These are phyloP conservation scores for Temnothorax rugatulus DNA, from an alignment of 2,888 invertebrate genomes.

Conservation along the genomic window DNA sequence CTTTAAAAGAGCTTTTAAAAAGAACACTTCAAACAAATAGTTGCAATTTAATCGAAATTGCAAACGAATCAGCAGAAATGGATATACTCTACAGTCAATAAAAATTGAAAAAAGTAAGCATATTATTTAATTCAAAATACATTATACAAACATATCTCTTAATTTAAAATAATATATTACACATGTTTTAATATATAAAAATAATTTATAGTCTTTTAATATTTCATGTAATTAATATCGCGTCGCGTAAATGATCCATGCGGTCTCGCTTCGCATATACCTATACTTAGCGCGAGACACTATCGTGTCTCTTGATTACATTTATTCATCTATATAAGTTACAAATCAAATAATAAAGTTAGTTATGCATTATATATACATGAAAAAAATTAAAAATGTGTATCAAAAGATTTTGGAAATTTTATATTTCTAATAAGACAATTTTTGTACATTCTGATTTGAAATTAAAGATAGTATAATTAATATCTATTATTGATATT, in stretches of 20 bases:
- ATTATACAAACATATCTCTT: neutral
- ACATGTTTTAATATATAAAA: neutral
- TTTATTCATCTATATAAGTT: neutral
- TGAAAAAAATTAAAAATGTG: neutral
- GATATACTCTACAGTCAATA: neutral
- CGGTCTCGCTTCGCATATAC: no score
- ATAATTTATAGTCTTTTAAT: neutral
- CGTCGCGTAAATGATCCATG: no score
- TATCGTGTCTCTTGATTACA: neutral
- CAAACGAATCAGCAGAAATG: neutral
- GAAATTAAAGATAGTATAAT: neutral
- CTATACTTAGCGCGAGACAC: no score
- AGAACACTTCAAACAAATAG: neutral
- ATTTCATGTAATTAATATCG: neutral
- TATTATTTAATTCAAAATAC: slow-evolving; percentile 7
- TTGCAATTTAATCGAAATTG: neutral
- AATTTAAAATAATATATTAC: neutral
- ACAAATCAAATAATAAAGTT: neutral
- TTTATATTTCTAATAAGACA: neutral
- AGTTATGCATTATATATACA: neutral
- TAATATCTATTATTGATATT: neutral
- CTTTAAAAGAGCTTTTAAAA: neutral
- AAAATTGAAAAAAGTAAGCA: slow-evolving; percentile 9
- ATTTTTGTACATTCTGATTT: neutral
- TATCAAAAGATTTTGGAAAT: neutral